These are phyloP conservation scores for Acomys russatus DNA, from an alignment of 2,797 vertebrate genomes.

Conservation along the genomic window DNA sequence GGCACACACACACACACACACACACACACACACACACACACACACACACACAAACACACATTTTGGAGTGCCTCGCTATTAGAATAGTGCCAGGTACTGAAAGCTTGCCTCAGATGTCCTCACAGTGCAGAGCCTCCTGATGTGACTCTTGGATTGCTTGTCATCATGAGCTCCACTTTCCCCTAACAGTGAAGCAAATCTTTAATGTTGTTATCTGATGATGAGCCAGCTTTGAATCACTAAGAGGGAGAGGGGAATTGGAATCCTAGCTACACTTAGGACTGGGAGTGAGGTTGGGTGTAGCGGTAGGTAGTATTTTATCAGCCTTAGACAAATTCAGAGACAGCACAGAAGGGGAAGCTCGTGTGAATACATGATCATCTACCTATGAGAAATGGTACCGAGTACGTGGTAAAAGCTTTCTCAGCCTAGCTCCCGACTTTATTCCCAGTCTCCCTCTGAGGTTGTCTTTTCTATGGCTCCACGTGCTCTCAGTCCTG, in stretches of 20 bases:
- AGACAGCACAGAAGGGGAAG: not conserved
- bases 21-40: no score
- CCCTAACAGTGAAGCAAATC: not conserved
- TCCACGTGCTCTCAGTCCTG: not conserved
- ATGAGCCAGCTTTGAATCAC: not conserved
- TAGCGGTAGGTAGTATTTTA: not conserved
- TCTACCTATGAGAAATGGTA: not conserved
- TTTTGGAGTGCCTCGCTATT: not conserved
- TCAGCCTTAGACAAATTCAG: not conserved
- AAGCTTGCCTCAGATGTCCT: not conserved
- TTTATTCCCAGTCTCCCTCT: not conserved
- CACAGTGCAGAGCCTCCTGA: not conserved
- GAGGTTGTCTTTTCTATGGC: not conserved
- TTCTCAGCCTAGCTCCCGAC: not conserved
- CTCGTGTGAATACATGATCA: not conserved
- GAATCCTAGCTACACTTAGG: not conserved
- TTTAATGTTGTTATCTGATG: not conserved
- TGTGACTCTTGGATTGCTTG: not conserved
- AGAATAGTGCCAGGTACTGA: not conserved
- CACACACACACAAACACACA: no score
- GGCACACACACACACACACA: no score
- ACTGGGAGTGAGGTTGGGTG: not conserved
- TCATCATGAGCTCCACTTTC: not conserved
- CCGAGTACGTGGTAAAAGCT: not conserved
- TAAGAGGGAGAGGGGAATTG: not conserved